Conservation (phyloP, 2,113 vertebrate genomes). For the Willisornis vidua region DNA sequence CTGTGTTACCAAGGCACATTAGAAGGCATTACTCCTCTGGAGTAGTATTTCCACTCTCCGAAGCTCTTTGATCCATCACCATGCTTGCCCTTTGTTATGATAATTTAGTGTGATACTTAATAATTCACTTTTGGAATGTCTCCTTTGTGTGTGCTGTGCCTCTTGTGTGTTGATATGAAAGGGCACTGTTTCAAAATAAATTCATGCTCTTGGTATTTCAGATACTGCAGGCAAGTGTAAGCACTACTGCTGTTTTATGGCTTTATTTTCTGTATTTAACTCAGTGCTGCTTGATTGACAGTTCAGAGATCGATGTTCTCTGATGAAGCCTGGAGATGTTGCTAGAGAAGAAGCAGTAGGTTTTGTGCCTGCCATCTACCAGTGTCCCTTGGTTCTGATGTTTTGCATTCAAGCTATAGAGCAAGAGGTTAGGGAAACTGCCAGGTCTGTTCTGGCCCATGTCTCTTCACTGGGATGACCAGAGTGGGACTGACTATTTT, state of each 20-base stretch:
- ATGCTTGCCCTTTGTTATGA: not conserved
- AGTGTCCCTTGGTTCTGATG: not conserved
- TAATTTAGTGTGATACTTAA: not conserved
- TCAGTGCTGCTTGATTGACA: not conserved
- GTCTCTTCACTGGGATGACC: not conserved
- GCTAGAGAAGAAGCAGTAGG: not conserved
- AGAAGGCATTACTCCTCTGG: not conserved
- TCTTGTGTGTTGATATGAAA: not conserved
- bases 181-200: not conserved
- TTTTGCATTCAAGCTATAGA: not conserved
- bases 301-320: not conserved
- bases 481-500: not conserved
- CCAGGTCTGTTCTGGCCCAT: not conserved
- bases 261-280: not conserved
- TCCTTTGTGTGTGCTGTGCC: not conserved
- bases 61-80: not conserved
- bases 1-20: not conserved
- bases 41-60: not conserved
- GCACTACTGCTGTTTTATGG: not conserved
- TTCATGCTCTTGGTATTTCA: not conserved
- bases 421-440: not conserved
- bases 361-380: not conserved
- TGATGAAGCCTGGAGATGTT: not conserved
- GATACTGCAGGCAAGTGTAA: not conserved
- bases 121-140: not conserved